Percentiles rank a stretch among this genome's conserved stretches.
Evolutionary conservation across 30 jellyfish, hydroid and myxozoan species (phyloP).

Genomic region (Rhopilema esculentum): DNA sequence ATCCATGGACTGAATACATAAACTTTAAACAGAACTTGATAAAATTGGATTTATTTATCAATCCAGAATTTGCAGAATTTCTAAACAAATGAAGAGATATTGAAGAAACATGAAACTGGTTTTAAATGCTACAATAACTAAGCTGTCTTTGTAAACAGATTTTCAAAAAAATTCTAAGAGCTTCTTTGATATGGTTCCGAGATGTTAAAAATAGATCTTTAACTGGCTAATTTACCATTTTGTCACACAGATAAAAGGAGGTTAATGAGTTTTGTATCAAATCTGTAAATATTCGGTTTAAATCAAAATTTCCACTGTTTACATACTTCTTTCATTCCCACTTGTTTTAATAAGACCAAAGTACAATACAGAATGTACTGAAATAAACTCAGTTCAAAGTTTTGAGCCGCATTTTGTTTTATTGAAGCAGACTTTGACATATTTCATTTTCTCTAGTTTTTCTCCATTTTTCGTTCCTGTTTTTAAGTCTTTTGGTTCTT

Average conservation of each 20-base stretch:
- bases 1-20: background rate
- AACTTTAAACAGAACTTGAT: background rate
- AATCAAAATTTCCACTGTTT: background rate
- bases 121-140: background rate
- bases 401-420: constrained; percentile 39
- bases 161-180: background rate
- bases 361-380: background rate
- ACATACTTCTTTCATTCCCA: background rate
- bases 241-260: background rate
- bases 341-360: background rate
- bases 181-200: background rate
- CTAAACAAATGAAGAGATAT: background rate
- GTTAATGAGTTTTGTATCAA: background rate
- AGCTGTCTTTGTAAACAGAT: background rate
- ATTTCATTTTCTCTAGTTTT: constrained; percentile 12
- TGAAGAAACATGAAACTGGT: background rate
- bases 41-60: background rate
- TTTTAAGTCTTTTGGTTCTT: constrained; percentile 53
- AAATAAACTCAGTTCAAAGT: background rate
- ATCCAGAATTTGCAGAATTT: background rate
- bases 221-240: background rate
- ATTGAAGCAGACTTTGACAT: background rate
- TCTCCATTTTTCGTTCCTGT: constrained; percentile 8
- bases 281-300: background rate
- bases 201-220: background rate